Conservation (phyloP, 2,888 invertebrate species). For the Candidula unifasciata region DNA sequence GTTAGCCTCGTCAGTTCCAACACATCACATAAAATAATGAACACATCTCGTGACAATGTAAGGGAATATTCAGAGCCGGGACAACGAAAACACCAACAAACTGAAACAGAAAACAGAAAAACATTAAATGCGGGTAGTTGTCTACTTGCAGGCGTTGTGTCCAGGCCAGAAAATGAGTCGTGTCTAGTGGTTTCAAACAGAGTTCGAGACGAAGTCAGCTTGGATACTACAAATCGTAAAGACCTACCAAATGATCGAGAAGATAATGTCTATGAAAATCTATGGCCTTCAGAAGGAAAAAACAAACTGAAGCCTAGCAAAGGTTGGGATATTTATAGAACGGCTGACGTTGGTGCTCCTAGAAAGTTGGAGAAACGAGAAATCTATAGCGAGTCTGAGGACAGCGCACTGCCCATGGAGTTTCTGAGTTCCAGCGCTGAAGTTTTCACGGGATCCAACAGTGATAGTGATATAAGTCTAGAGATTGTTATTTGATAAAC, state of each 20-base stretch:
- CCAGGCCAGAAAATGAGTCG: neutral
- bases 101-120: neutral
- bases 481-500: constrained; percentile 68
- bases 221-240: neutral
- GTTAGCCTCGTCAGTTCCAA: neutral
- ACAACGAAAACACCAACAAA: neutral
- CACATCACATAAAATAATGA: neutral
- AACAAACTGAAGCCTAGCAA: neutral
- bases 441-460: constrained; percentile 59
- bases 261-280: constrained; percentile 36
- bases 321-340: neutral
- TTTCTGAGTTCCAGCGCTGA: constrained; percentile 60
- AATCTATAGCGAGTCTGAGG: constrained; percentile 66
- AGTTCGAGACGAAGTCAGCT: neutral
- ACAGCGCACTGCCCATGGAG: constrained; percentile 68
- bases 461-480: constrained; percentile 66
- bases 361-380: neutral
- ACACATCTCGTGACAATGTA: neutral
- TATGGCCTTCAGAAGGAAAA: constrained; percentile 23
- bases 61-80: neutral
- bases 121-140: neutral
- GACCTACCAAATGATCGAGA: neutral
- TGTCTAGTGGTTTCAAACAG: neutral
- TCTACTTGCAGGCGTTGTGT: neutral
- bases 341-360: neutral